Evolutionary conservation across 2,888 invertebrate genomes (phyloP).

Genomic region (Lasioglossum marginatum): DNA sequence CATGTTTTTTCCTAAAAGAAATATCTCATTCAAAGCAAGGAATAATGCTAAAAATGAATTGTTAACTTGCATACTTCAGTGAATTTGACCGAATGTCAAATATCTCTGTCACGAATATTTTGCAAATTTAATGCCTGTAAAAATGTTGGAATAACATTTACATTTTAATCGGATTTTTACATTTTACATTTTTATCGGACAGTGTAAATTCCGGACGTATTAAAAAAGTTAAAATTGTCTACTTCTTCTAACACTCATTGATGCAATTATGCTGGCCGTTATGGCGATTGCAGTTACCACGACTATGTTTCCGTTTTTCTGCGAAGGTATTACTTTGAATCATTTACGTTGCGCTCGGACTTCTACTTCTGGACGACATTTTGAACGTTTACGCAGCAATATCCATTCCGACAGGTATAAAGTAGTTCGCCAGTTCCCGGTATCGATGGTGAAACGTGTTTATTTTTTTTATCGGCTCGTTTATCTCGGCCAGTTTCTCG

Average conservation of each 20-base stretch:
- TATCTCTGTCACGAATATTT: neutral
- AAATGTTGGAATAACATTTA: neutral
- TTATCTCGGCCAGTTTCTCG: neutral
- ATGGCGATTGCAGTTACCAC: conserved; percentile 8
- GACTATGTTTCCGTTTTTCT: conserved; percentile 35
- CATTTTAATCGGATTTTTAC: too few species aligned
- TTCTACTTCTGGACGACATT: conserved; percentile 48
- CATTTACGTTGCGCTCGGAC: conserved; percentile 40
- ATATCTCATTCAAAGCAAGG: too few species aligned
- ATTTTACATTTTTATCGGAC: too few species aligned
- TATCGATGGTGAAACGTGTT: conserved; percentile 22
- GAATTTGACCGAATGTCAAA: neutral
- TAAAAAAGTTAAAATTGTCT: neutral
- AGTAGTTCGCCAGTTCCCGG: neutral
- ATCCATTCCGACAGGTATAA: conserved; percentile 49
- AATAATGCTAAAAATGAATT: too few species aligned
- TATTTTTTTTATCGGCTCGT: conserved; percentile 21
- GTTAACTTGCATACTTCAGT: neutral
- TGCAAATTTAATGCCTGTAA: neutral
- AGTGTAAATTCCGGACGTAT: too few species aligned
- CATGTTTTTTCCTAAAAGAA: too few species aligned
- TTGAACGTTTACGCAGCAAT: conserved; percentile 57
- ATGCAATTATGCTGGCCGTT: neutral
- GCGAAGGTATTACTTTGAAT: conserved; percentile 50
- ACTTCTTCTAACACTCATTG: neutral